Percentiles rank a stretch among this genome's conserved stretches.
Conservation (phyloP, 2,888 invertebrate species). For the Petrolisthes manimaculis region DNA sequence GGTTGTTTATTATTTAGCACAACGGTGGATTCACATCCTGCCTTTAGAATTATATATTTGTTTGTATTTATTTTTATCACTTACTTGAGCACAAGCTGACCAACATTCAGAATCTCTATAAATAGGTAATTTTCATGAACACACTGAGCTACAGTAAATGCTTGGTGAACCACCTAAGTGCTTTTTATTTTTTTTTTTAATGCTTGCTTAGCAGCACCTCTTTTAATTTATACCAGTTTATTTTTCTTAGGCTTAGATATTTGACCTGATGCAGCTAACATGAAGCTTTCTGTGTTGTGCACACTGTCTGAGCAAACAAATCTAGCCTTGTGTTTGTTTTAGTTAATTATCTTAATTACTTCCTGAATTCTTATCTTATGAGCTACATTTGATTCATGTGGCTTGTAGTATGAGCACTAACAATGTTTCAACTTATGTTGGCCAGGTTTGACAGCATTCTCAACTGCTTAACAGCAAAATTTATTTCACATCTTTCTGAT, state of each 20-base stretch:
- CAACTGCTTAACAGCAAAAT: background rate
- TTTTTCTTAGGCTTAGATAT: constrained; percentile 10
- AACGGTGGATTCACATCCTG: constrained; percentile 37
- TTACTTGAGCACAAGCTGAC: constrained; percentile 1
- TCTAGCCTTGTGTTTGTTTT: constrained; percentile 14
- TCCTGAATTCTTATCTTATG: background rate
- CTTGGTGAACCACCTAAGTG: constrained; percentile 31
- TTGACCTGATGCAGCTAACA: constrained; percentile 38
- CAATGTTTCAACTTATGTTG: background rate
- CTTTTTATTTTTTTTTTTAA: constrained; percentile 16
- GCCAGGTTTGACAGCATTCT: background rate
- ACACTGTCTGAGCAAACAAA: constrained; percentile 23
- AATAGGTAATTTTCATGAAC: background rate
- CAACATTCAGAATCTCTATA: background rate
- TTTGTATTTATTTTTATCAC: background rate
- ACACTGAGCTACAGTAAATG: background rate
- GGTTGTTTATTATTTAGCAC: constrained; percentile 36
- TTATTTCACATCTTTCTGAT: constrained; percentile 24
- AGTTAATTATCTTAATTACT: constrained; percentile 6
- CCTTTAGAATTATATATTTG: background rate
- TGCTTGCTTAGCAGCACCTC: constrained; percentile 45
- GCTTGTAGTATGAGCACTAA: constrained; percentile 11
- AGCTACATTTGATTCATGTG: background rate
- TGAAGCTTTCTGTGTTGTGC: constrained; percentile 52
- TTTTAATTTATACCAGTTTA: background rate